Evolutionary conservation across 2,888 invertebrate genomes (phyloP).

Genomic region (Masnerella sp.): DNA sequence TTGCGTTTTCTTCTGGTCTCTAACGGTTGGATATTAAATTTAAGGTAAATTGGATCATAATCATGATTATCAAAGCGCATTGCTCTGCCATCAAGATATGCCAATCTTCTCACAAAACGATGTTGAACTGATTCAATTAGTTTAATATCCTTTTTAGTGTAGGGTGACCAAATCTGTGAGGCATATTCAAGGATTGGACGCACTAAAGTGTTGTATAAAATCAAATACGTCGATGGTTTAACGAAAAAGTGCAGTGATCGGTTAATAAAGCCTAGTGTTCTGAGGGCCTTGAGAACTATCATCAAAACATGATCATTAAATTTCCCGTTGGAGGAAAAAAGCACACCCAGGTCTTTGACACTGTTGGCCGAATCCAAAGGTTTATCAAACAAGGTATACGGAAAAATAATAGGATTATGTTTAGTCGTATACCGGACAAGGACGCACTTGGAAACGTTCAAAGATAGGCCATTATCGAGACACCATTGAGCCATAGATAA

Average conservation of each 20-base stretch:
- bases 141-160: not conserved
- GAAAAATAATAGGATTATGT: not conserved
- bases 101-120: not conserved
- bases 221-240: not conserved
- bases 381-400: not conserved
- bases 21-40: not conserved
- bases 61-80: slow-evolving; percentile 4
- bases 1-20: not conserved
- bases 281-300: not conserved
- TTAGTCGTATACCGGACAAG: not conserved
- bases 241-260: not conserved
- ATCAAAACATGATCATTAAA: not conserved
- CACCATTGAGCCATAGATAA: not conserved
- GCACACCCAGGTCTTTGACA: not conserved
- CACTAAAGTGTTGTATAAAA: not conserved
- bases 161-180: not conserved
- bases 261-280: not conserved
- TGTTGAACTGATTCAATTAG: not conserved
- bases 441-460: not conserved
- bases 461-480: not conserved
- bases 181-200: not conserved
- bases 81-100: not conserved
- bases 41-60: not conserved
- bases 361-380: not conserved
- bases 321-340: not conserved